Evolutionary conservation across 2,797 vertebrate species (phyloP).

Genomic region (Cephalopachus bancanus): DNA sequence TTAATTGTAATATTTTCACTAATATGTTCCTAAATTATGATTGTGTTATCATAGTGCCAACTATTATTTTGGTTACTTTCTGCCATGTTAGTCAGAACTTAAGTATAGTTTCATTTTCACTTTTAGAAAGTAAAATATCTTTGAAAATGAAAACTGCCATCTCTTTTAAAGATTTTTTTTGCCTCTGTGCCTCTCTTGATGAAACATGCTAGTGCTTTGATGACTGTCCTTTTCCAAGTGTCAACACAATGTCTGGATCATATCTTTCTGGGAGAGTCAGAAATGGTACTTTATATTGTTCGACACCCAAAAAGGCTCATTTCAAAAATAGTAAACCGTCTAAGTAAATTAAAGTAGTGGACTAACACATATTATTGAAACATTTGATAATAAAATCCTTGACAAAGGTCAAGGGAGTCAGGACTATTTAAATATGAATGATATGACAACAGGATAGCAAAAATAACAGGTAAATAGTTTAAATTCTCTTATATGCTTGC

Average conservation of each 20-base stretch:
- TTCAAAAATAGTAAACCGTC: constrained; percentile 19
- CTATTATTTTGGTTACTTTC: constrained; percentile 29
- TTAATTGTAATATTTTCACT: constrained; percentile 37
- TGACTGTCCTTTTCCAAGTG: background rate
- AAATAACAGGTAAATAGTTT: background rate
- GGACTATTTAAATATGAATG: background rate
- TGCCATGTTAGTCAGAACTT: constrained; percentile 10
- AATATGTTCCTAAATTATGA: background rate
- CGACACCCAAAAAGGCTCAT: background rate
- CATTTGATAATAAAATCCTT: background rate
- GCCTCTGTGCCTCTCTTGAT: background rate
- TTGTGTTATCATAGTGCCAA: background rate
- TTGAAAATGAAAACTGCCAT: constrained; percentile 30
- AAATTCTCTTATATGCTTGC: background rate
- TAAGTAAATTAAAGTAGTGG: constrained; percentile 1
- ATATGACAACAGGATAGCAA: background rate
- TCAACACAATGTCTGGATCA: background rate
- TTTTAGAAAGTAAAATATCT: constrained; percentile 18
- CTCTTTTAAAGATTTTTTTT: background rate
- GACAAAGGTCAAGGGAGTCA: background rate
- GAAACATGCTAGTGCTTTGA: background rate
- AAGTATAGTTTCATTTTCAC: constrained; percentile 43
- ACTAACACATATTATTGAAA: constrained; percentile 7
- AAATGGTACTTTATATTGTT: constrained; percentile 10
- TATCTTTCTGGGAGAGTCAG: background rate